Evolutionary conservation across 1,140 invertebrate species (phyloP).

Genomic region (Drosophila aff.): DNA sequence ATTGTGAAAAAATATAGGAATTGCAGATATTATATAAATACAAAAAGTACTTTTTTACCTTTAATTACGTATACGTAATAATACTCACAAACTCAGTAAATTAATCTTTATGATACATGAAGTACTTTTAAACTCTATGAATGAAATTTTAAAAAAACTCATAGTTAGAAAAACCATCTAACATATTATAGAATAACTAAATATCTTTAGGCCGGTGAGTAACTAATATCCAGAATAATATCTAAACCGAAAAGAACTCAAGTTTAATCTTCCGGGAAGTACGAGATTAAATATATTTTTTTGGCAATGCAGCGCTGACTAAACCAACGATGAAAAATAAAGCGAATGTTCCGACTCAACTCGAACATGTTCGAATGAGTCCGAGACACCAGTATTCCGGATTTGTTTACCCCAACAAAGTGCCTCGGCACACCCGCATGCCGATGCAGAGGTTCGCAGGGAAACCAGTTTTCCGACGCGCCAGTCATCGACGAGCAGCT

Average conservation of each 20-base stretch:
- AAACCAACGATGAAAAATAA: constrained; percentile 36
- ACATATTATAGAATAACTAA: neutral
- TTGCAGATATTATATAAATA: too few species aligned
- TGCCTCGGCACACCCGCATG: constrained; percentile 20
- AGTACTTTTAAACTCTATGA: neutral
- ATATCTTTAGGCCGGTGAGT: neutral
- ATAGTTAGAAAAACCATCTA: neutral
- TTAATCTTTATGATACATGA: neutral
- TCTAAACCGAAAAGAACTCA: neutral
- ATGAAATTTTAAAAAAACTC: neutral
- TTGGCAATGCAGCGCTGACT: constrained; percentile 23
- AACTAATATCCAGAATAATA: neutral
- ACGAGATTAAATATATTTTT: constrained; percentile 1
- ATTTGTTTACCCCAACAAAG: constrained; percentile 13
- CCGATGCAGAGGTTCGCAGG: constrained; percentile 25
- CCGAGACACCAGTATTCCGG: constrained; percentile 7
- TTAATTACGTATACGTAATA: too few species aligned
- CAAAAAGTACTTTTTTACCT: too few species aligned
- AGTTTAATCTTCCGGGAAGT: constrained; percentile 14
- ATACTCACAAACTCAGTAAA: too few species aligned
- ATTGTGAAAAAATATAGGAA: too few species aligned
- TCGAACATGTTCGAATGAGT: constrained; percentile 51
- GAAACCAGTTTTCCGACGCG: constrained; percentile 49
- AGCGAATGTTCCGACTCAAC: constrained; percentile 33
- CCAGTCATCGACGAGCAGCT: constrained; percentile 69